These are phyloP conservation scores for Sciurus carolinensis DNA, from an alignment of 2,797 vertebrate species.

Conservation along the genomic window DNA sequence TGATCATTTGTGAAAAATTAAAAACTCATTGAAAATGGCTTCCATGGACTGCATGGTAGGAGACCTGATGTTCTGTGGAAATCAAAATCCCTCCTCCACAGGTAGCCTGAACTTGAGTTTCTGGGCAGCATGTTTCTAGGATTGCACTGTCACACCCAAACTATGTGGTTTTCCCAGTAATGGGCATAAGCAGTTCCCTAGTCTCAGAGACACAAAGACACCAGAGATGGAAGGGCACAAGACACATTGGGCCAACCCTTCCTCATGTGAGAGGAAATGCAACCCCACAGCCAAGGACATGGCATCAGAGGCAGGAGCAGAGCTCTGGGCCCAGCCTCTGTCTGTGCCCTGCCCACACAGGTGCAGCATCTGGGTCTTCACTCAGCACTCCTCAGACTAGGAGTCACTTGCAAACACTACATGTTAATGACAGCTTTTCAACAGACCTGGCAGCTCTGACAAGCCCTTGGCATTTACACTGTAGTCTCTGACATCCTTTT, in stretches of 20 bases:
- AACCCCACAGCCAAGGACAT: not conserved
- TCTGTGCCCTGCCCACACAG: not conserved
- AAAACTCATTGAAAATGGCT: not conserved
- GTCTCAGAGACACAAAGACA: not conserved
- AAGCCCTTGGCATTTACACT: not conserved
- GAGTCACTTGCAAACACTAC: not conserved
- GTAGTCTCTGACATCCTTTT: not conserved
- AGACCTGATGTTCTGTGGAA: not conserved
- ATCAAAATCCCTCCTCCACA: not conserved
- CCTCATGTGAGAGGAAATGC: not conserved
- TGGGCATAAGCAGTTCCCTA: not conserved
- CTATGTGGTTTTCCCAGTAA: accelerated
- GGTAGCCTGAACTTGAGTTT: not conserved
- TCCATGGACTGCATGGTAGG: not conserved
- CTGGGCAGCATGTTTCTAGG: not conserved
- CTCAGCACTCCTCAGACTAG: not conserved
- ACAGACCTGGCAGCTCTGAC: not conserved
- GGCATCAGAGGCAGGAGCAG: not conserved
- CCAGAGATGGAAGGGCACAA: not conserved
- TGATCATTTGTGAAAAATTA: slow-evolving; percentile 28
- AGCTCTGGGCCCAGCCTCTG: not conserved
- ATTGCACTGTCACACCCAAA: not conserved
- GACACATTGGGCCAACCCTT: not conserved
- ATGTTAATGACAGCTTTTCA: not conserved
- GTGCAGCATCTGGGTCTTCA: not conserved